These are phyloP conservation scores for Microctonus hyperodae DNA, from an alignment of 2,888 invertebrate species.

Conservation along the genomic window DNA sequence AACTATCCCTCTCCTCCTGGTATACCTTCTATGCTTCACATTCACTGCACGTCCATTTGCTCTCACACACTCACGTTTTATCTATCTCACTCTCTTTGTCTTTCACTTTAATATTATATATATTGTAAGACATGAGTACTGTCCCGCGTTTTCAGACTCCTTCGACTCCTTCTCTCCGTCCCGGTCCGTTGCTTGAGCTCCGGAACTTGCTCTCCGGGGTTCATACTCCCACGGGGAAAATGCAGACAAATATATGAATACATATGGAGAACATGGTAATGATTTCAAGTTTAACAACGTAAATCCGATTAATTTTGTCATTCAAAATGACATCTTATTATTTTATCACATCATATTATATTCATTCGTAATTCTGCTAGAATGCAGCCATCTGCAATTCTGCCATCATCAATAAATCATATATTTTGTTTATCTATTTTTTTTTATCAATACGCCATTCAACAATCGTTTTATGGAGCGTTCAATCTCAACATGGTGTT, in stretches of 20 bases:
- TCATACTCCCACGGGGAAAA: constrained; percentile 32
- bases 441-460: not conserved
- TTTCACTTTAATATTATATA: constrained; percentile 17
- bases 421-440: no score
- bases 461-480: not conserved
- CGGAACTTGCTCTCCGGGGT: constrained; percentile 26
- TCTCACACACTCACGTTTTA: constrained; percentile 9
- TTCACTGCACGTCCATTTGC: constrained; percentile 25
- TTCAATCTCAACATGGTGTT: not conserved
- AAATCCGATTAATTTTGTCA: no score
- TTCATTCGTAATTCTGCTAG: no score
- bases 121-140: constrained; percentile 23
- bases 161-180: constrained; percentile 36
- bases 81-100: constrained; percentile 14
- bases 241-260: constrained; percentile 4
- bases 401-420: no score
- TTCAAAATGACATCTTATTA: no score
- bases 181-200: constrained; percentile 32
- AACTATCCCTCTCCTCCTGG: constrained; percentile 21
- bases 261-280: no score
- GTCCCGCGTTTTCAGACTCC: constrained; percentile 43
- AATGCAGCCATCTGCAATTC: no score
- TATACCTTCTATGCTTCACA: constrained; percentile 38
- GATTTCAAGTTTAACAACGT: no score
- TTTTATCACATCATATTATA: no score